Evolutionary conservation across 2,888 invertebrate species (phyloP).

Genomic region (Cheilosia grossa): DNA sequence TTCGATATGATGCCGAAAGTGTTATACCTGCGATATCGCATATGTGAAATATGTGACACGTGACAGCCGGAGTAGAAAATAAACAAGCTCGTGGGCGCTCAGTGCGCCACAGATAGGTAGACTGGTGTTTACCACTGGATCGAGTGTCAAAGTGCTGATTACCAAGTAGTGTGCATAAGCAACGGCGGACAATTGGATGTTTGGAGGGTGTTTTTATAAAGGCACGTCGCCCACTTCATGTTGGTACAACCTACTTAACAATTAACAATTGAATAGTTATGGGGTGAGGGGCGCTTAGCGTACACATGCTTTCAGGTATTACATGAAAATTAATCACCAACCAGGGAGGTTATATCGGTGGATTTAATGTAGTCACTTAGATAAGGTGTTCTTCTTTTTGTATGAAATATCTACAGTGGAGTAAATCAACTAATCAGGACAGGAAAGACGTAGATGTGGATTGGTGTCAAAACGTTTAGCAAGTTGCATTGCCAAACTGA

Average conservation of each 20-base stretch:
- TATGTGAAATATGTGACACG: background rate
- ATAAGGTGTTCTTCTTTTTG: background rate
- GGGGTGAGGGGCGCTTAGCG: background rate
- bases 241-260: conserved; percentile 5
- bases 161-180: conserved; percentile 10
- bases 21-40: conserved; percentile 17
- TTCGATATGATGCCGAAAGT: conserved; percentile 9
- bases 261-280: conserved; percentile 29
- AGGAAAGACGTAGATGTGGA: too few species aligned
- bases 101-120: background rate
- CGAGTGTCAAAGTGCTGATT: conserved; percentile 35
- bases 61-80: background rate
- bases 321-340: conserved; percentile 26
- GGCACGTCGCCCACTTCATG: background rate
- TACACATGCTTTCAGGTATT: conserved; percentile 12
- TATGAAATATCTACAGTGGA: too few species aligned
- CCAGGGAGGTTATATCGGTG: conserved; percentile 20
- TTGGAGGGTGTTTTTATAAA: background rate
- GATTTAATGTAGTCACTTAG: background rate
- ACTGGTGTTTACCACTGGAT: background rate
- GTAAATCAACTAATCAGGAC: too few species aligned
- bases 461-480: too few species aligned
- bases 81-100: background rate
- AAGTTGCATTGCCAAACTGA: too few species aligned
- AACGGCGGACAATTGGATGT: background rate